Conservation (phyloP, 1,140 invertebrate species). For the Neodiprion virginianus region DNA sequence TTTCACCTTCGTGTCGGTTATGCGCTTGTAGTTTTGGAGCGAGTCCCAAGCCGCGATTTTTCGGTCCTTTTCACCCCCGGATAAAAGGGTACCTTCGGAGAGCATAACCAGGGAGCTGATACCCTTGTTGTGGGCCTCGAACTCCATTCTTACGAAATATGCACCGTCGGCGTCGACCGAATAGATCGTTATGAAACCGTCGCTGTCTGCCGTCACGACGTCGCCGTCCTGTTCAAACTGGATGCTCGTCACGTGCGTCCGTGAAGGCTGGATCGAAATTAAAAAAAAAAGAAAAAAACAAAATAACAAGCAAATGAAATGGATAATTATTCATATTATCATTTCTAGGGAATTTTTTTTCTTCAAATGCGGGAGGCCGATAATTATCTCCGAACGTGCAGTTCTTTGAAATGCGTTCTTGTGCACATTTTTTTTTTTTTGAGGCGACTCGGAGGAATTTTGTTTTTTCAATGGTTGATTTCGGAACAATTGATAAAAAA, state of each 20-base stretch:
- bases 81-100: slow-evolving; percentile 87
- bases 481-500: no score
- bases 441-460: no score
- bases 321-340: slow-evolving; percentile 4
- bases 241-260: slow-evolving; percentile 82
- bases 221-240: slow-evolving; percentile 94
- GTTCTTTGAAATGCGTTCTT: no score
- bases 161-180: slow-evolving; percentile 87
- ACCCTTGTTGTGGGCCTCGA: slow-evolving; percentile 86
- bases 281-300: no score
- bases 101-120: slow-evolving; percentile 87
- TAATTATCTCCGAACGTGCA: no score
- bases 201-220: slow-evolving; percentile 91
- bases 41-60: slow-evolving; percentile 93
- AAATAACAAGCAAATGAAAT: background rate
- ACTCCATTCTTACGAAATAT: slow-evolving; percentile 87
- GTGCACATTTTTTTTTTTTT: no score
- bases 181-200: slow-evolving; percentile 94
- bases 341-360: no score
- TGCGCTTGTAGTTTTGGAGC: slow-evolving; percentile 87
- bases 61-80: slow-evolving; percentile 87
- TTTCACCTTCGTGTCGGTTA: slow-evolving; percentile 84
- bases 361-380: no score
- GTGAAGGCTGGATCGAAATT: slow-evolving; percentile 68
- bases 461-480: no score